Percentiles rank a stretch among this genome's conserved stretches.
These are phyloP conservation scores for Lutjanus argentimaculatus DNA, from an alignment of 2,797 vertebrate genomes.

Conservation along the genomic window DNA sequence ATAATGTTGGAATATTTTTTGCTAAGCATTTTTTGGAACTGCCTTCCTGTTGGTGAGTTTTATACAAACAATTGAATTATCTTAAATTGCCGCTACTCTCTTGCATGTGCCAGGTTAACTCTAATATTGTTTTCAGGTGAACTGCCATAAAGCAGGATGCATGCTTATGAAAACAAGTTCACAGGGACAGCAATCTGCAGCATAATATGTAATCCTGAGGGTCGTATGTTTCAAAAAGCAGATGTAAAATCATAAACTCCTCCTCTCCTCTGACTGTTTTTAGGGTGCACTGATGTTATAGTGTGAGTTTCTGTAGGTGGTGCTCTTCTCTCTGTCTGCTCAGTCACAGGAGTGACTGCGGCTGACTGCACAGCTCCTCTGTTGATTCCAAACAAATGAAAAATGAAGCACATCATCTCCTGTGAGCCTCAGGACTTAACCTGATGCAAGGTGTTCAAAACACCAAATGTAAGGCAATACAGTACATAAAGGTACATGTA, in stretches of 20 bases:
- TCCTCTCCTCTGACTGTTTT: not conserved
- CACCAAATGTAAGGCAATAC: not conserved
- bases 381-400: constrained; percentile 24
- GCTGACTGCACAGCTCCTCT: not conserved
- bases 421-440: not conserved
- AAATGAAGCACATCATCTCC: not conserved
- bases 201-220: not conserved
- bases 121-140: not conserved
- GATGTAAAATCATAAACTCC: not conserved
- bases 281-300: not conserved
- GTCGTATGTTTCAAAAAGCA: no score
- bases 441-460: not conserved
- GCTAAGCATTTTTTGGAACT: not conserved
- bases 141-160: not conserved
- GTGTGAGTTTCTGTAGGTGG: constrained; percentile 3
- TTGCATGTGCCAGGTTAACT: not conserved
- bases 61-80: no score
- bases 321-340: not conserved
- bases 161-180: no score
- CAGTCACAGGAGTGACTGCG: not conserved
- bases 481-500: not conserved
- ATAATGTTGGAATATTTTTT: not conserved
- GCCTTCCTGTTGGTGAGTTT: not conserved
- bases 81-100: not conserved
- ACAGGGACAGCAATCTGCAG: no score